Conservation (phyloP, 2,888 invertebrate species). For the Luperina testacea region DNA sequence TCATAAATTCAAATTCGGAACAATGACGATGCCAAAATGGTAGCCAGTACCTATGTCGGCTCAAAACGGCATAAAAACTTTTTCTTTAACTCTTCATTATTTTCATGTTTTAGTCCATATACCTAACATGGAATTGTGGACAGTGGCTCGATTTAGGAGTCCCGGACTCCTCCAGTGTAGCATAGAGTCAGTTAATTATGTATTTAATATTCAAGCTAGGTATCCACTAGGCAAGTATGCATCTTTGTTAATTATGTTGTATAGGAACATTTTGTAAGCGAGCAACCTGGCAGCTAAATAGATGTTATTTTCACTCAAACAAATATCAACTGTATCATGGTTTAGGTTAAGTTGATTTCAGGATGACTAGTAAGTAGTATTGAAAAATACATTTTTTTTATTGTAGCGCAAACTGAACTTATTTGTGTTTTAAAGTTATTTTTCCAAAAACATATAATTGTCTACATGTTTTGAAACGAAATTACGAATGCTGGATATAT, state of each 20-base stretch:
- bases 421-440: not conserved
- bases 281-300: not conserved
- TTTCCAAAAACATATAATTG: not conserved
- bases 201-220: conserved; percentile 1
- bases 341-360: not conserved
- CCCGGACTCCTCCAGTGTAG: not conserved
- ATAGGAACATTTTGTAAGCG: not conserved
- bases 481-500: not conserved
- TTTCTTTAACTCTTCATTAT: not conserved
- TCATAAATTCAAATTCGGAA: not conserved
- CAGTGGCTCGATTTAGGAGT: not conserved
- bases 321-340: not conserved
- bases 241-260: not conserved
- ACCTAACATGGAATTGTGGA: not conserved
- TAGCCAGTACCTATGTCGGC: not conserved
- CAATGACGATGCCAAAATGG: not conserved
- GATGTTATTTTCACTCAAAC: not conserved
- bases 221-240: not conserved
- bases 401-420: not conserved
- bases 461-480: not conserved
- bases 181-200: not conserved
- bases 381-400: not conserved
- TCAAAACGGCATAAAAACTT: not conserved
- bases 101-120: not conserved
- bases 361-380: not conserved